Percentiles rank a stretch among this genome's conserved stretches.
phyloP scores from a whole-genome alignment of 2,888 invertebrate genomes.

The Pharmacophagus antenor region DNA sequence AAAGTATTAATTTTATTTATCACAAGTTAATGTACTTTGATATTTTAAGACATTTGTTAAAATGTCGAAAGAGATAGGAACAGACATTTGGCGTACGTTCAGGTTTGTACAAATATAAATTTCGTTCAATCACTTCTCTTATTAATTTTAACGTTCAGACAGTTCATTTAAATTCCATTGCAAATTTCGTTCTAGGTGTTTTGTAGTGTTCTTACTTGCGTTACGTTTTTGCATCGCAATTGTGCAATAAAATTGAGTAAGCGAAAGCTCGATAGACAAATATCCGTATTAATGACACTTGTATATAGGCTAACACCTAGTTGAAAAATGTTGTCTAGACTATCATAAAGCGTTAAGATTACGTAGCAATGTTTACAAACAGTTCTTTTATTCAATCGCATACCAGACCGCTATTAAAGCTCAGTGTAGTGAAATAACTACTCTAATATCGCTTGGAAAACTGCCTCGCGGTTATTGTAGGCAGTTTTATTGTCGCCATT shows the following conservation, averaged over 20 bases:
- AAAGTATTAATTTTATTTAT: neutral
- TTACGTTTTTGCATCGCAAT: too few species aligned
- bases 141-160: neutral
- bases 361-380: constrained; percentile 27
- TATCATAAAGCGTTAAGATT: constrained; percentile 18
- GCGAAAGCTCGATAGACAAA: neutral
- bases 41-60: constrained; percentile 7
- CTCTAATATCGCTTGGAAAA: constrained; percentile 43
- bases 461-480: constrained; percentile 45
- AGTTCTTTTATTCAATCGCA: constrained; percentile 31
- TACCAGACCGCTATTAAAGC: constrained; percentile 19
- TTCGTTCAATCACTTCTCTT: neutral
- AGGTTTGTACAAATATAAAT: constrained; percentile 1
- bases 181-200: neutral
- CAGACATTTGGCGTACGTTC: constrained; percentile 9
- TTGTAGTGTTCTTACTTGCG: neutral
- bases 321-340: constrained; percentile 26
- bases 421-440: constrained; percentile 25
- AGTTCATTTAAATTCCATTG: neutral
- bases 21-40: neutral
- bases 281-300: neutral
- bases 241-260: neutral
- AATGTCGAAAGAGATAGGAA: neutral
- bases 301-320: constrained; percentile 8
- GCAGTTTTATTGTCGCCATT: constrained; percentile 62